Base-by-base conservation (phyloP, 2,797 vertebrate species). In the Carduelis carduelis region DNA sequence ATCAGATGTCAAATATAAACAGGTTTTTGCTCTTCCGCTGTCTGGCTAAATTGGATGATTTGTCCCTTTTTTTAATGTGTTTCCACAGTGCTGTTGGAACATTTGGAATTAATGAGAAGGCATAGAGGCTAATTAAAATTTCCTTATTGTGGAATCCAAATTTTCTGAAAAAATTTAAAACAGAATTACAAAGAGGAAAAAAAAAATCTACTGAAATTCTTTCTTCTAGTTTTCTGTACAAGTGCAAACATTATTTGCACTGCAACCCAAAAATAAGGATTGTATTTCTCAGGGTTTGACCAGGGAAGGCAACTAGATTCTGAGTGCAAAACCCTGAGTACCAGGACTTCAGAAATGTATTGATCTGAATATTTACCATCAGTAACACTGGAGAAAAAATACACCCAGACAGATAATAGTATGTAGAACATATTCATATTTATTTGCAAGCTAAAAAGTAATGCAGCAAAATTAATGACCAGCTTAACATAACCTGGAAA, bases 1-100 rank as follows among this genome's bases (percentile, higher is more conserved):
- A 64, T 49, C 24, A 75, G 24, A 46, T 60, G 7, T n/a, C 28
- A 84, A 32, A 85, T 57, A 15, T 8, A 61, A 84, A 21, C 7
- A 75, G 1, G 0, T 53, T 76, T 89, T 79, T 69, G 1, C 6
- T 72, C 4, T 66, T 65, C 27, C 0, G 2, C 4, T 61, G 2
- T 69, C 16, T 80, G 18, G 17, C 6, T 53, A 22, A 1, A 3
- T 49, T 75, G 56, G 8, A 30, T 37, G 4, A 20, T 41, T 8
- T 52, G 14, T 13, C 2, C 14, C 9, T 39, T 75, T 32, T 68
- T 64, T 50, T 17, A 28, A 19, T 71, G 8, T 80, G 26, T 65
- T 83, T 93, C 18, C 15, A 59, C 24, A 79, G 30, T 53, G 17
- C 9, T 71, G 21, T 9, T 83, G 20, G 14, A 68, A 61, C 7